Evolutionary conservation across 2,797 vertebrate species (phyloP).

Genomic region (Hylomyscus alleni): DNA sequence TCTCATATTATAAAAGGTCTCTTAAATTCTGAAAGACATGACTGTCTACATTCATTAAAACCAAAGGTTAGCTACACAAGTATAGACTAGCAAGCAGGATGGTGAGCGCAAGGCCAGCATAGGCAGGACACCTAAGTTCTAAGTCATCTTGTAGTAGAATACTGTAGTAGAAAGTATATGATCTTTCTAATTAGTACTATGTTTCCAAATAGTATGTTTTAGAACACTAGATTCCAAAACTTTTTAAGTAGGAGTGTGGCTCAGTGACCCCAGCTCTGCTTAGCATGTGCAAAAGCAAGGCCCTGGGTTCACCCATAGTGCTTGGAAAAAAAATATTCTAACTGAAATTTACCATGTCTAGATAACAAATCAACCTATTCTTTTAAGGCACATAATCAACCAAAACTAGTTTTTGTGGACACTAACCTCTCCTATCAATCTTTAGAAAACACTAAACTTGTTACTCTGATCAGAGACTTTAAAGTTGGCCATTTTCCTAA

Average conservation of each 20-base stretch:
- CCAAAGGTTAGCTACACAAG: not conserved
- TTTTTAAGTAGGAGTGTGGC: too few species aligned
- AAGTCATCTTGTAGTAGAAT: not conserved
- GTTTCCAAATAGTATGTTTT: slow-evolving; percentile 42
- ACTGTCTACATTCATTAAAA: slow-evolving; percentile 16
- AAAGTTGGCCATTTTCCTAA: slow-evolving; percentile 32
- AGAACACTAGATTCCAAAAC: slow-evolving; percentile 10
- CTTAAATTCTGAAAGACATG: slow-evolving; percentile 46
- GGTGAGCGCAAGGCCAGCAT: not conserved
- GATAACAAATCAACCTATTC: slow-evolving; percentile 36
- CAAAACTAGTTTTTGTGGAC: not conserved
- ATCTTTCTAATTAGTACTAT: slow-evolving; percentile 52
- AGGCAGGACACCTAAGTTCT: not conserved
- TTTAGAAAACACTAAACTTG: slow-evolving; percentile 51
- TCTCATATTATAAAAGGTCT: slow-evolving; percentile 25
- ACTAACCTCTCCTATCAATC: not conserved
- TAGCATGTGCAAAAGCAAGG: not conserved
- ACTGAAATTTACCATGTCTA: not conserved
- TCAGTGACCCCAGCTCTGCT: not conserved
- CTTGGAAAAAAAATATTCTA: not conserved
- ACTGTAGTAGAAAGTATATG: not conserved
- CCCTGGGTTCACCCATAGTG: not conserved
- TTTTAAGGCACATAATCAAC: slow-evolving; percentile 45
- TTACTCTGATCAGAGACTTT: slow-evolving; percentile 9
- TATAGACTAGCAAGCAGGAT: not conserved